A percentile compares a stretch with the other conserved stretches of the same genome.
Evolutionary conservation across 1,140 invertebrate species (phyloP).

Genomic region (Trialeurodes vaporariorum): DNA sequence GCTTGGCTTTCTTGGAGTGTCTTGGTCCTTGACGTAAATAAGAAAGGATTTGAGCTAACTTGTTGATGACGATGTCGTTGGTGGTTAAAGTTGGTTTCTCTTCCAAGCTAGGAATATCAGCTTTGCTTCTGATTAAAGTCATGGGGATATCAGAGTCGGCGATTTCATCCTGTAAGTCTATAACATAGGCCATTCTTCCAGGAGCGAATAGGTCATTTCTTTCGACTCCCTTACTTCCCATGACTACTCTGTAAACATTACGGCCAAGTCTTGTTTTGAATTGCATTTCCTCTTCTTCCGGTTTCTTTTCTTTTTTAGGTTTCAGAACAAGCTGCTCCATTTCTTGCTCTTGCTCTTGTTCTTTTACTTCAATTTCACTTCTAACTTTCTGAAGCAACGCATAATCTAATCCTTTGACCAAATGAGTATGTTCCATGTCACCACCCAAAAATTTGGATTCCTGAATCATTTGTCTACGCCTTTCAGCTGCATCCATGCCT

Average conservation of each 20-base stretch:
- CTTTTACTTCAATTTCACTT: conserved; percentile 68
- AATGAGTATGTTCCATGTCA: conserved; percentile 99
- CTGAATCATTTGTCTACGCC: conserved; percentile 89
- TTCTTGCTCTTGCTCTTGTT: conserved; percentile 73
- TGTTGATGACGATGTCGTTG: conserved; percentile 94
- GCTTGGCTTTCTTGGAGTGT: conserved; percentile 65
- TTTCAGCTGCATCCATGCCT: conserved; percentile 87
- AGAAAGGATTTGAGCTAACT: conserved; percentile 91
- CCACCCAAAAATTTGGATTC: conserved; percentile 99
- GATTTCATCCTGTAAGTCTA: conserved; percentile 85
- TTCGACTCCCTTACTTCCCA: conserved; percentile 53
- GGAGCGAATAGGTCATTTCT: conserved; percentile 92
- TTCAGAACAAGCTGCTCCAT: conserved; percentile 55
- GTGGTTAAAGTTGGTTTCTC: conserved; percentile 72
- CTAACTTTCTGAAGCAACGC: conserved; percentile 92
- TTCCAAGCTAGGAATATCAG: conserved; percentile 76
- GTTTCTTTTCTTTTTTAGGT: conserved; percentile 42
- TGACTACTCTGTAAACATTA: conserved; percentile 49
- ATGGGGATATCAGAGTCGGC: conserved; percentile 90
- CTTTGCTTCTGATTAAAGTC: conserved; percentile 87
- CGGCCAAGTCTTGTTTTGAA: conserved; percentile 68
- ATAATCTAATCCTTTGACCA: conserved; percentile 99
- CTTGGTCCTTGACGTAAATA: conserved; percentile 75
- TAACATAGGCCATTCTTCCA: conserved; percentile 95
- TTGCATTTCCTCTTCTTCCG: conserved; percentile 57